Base-by-base conservation (phyloP, 2,888 invertebrate genomes). In the Portevinia maculata region DNA sequence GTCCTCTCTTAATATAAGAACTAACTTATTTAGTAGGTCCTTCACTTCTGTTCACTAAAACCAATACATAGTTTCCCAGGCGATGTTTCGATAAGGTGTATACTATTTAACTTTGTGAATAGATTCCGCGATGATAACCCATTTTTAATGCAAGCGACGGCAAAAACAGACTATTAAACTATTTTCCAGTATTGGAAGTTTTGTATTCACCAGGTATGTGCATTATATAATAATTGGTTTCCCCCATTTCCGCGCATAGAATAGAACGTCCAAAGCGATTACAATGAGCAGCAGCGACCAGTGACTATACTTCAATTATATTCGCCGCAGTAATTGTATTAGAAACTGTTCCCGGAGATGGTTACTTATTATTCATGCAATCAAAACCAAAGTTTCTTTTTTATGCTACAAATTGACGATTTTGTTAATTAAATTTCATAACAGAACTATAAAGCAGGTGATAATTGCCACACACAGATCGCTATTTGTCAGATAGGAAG, bases 391-490 rank as follows among this genome's bases (percentile, higher is more conserved):
- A 7, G n/a, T 44, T 46, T 44, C 53, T 55, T 21, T 28, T 37
- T 46, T 53, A 28, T 30, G 11, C 19, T 55, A 48, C 15, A 34
- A 15, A 13, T 44, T 46, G 13, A 13, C 8, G 4, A 53, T 55
- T 65, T 28, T 15, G 65, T 57, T 15, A 24, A 17, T 7, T 15
- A 13, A n/a, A 39, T 15, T 30, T 39, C 9, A 37, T 11, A 21
- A 37, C 19, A 11, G 3, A 50, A 52, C 21, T 30, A 50, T 28
- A 74, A 57, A 65, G 41, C 11, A 74, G 65, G 74, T 74, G 74
- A 65, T 74, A 74, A 74, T 74, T 65, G 74, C 52, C 50, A 37
- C 41, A 74, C 55, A 8, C 1, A 3, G 24, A 30, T 50, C n/a
- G n/a, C 24, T 9, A 41, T 53, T 53, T 53, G 17, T 15, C n/a